Percentiles rank a stretch among this genome's conserved stretches.
These are phyloP conservation scores for Halictus rubicundus DNA, from an alignment of 1,140 invertebrate genomes.

Conservation along the genomic window DNA sequence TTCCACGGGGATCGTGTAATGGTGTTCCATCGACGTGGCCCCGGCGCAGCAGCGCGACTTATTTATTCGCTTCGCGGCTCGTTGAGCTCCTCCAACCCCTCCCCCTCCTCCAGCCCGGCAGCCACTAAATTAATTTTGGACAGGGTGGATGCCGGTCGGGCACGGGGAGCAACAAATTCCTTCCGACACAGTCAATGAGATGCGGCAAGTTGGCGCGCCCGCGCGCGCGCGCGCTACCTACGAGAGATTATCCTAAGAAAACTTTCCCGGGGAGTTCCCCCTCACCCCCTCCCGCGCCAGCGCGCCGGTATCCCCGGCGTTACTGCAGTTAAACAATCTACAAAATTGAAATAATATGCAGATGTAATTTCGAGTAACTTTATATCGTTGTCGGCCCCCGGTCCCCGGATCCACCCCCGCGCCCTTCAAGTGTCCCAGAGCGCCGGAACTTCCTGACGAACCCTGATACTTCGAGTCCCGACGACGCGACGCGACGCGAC, in stretches of 20 bases:
- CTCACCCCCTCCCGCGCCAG: too few species aligned
- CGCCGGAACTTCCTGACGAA: constrained; percentile 49
- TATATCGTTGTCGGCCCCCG: constrained; percentile 52
- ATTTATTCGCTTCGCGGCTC: constrained; percentile 64
- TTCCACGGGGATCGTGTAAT: constrained; percentile 22
- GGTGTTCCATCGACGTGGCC: constrained; percentile 43
- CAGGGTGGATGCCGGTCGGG: constrained; percentile 3
- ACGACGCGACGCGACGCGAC: not conserved
- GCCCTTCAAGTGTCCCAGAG: constrained; percentile 56
- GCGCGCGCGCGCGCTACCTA: constrained; percentile 48
- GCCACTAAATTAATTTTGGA: constrained; percentile 63
- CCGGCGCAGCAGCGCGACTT: constrained; percentile 32
- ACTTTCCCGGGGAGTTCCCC: constrained; percentile 58
- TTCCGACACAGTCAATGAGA: constrained; percentile 67
- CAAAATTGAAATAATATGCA: constrained; percentile 74
- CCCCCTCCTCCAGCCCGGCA: not conserved
- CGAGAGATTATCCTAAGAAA: constrained; percentile 70
- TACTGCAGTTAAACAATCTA: constrained; percentile 71
- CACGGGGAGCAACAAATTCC: constrained; percentile 58
- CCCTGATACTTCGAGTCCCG: constrained; percentile 28
- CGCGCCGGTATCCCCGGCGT: constrained; percentile 51
- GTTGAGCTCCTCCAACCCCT: constrained; percentile 34
- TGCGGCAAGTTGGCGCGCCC: constrained; percentile 54
- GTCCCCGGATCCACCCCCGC: constrained; percentile 8
- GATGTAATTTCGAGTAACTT: constrained; percentile 73